Percentiles rank a stretch among this genome's conserved stretches.
Conservation (phyloP, 2,888 invertebrate species). For the Agrochola circellaris region DNA sequence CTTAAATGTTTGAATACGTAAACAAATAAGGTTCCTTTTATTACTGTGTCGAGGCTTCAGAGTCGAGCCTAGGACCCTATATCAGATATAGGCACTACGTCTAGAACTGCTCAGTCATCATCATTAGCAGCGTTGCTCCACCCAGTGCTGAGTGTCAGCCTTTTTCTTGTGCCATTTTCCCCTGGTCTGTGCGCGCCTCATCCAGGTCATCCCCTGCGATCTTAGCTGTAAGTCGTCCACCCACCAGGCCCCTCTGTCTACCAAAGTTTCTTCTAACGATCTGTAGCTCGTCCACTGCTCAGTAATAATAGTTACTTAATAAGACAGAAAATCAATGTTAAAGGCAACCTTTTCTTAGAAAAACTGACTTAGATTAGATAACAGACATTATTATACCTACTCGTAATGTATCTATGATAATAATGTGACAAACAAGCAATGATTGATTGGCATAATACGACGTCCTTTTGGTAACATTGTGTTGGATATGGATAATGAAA, state of each 20-base stretch:
- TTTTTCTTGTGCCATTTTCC: too few relatives aligned
- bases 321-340: background rate
- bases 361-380: background rate
- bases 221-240: too few relatives aligned
- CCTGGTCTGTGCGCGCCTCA: too few relatives aligned
- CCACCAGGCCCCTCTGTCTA: too few relatives aligned
- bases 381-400: background rate
- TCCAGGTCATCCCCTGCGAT: too few relatives aligned
- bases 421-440: constrained; percentile 2
- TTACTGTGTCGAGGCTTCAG: too few relatives aligned
- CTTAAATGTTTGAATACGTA: background rate
- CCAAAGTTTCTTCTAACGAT: too few relatives aligned
- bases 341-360: background rate
- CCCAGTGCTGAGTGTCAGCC: too few relatives aligned
- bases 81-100: too few relatives aligned
- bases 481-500: background rate
- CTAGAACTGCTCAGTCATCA: too few relatives aligned
- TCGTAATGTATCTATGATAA: background rate
- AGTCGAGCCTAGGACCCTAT: background rate
- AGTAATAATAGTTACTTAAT: background rate
- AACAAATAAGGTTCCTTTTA: background rate
- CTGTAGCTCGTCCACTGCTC: background rate
- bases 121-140: too few relatives aligned
- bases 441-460: constrained; percentile 18
- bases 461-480: constrained; percentile 1